Evolutionary conservation across 2,113 vertebrate genomes (phyloP), one percentile per base, ranked within the genome.

Genomic region (Atractosteus spatula): DNA sequence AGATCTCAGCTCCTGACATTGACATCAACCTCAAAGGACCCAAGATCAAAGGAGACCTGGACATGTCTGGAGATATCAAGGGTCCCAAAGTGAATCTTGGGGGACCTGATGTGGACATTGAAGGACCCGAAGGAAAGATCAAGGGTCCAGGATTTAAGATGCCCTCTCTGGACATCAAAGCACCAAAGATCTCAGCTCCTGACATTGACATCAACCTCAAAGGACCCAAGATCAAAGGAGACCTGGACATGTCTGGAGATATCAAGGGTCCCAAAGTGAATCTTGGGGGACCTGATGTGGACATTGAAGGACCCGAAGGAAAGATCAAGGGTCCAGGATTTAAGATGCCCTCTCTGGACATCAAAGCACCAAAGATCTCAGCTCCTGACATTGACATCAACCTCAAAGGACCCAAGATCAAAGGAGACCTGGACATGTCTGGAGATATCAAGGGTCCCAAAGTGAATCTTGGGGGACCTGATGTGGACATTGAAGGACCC

Each of bases 331-430:
- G 16, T 13, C 69, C 74, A 43, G 14, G 64, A 8, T 41, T 72
- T n/a, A 77, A 81, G 41, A 67, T 84, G 81, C 82, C 86, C 70
- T 79, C 81, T 0, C 55, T 76, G 66, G 75, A 70, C 47, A 68
- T 87, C 44, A 78, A 78, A 6, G 72, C 71, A 70, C 77, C 87
- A 0, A 83, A 83, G 43, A 41, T 72, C 14, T 84, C 84, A 0
- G 57, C 76, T 0, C 79, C 82, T 0, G 85, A 81, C 59, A 0
- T 90, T 0, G 86, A 83, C 3, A 68, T 83, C 3, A 85, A 74
- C 66, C 68, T 90, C 80, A 89, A 88, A 88, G 88, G 87, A 83
- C 91, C 89, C 82, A 88, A 86, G 42, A 0, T 90, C 0, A 84
- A 83, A 63, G 89, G 87, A 72, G 80, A 83, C 0, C 4, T 86